Conservation (phyloP, 1,140 invertebrate species). For the Brachionus calyciflorus region DNA sequence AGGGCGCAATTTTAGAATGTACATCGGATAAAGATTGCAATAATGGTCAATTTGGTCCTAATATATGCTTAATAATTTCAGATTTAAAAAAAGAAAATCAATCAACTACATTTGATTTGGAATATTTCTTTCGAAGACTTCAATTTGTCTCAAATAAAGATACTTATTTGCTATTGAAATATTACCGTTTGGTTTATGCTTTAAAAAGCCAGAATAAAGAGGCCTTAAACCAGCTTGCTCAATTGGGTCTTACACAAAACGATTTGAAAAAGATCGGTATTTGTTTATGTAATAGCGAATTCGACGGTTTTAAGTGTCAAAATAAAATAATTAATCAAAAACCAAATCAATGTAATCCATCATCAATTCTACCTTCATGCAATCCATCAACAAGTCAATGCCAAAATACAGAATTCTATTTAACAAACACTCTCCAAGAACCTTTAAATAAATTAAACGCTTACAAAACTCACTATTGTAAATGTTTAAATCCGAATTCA, state of each 20-base stretch:
- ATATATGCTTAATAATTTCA: not conserved
- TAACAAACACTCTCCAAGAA: not conserved
- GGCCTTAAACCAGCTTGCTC: not conserved
- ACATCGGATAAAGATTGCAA: slow-evolving; percentile 19
- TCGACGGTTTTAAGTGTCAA: not conserved
- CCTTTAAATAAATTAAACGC: not conserved
- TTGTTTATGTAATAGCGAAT: slow-evolving; percentile 30
- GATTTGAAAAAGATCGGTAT: slow-evolving; percentile 25
- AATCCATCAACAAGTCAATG: slow-evolving; percentile 19
- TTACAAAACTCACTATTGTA: slow-evolving; percentile 7
- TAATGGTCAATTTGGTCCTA: not conserved
- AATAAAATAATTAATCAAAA: not conserved
- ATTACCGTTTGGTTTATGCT: not conserved
- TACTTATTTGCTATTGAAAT: slow-evolving; percentile 9
- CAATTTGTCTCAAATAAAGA: slow-evolving; percentile 32
- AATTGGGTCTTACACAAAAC: not conserved
- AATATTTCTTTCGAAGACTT: not conserved
- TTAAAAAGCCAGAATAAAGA: not conserved
- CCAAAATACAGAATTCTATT: not conserved
- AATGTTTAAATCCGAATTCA: not conserved
- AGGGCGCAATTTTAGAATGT: not conserved
- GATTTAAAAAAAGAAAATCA: slow-evolving; percentile 18
- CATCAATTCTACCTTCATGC: not conserved
- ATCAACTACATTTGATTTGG: not conserved
- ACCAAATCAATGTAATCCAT: slow-evolving; percentile 10